A percentile compares a stretch with the other conserved stretches of the same genome.
Conservation (phyloP, 2,888 invertebrate species). For the Diogma glabrata region DNA sequence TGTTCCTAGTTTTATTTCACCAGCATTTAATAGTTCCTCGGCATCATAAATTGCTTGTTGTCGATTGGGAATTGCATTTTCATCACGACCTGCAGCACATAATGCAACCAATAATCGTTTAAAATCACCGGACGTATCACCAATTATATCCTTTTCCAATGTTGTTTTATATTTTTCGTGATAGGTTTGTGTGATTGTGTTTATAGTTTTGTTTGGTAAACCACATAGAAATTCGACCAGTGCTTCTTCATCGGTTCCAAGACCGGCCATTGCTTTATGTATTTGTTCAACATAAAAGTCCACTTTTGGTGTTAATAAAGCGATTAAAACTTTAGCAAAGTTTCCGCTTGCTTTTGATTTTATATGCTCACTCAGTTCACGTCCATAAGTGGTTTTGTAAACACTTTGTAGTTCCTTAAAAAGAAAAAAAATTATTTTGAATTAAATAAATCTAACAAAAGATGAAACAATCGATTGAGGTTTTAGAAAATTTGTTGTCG, state of each 20-base stretch:
- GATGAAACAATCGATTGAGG: too few species aligned
- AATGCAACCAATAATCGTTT: slow-evolving; percentile 78
- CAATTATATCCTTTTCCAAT: slow-evolving; percentile 69
- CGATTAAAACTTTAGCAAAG: slow-evolving; percentile 72
- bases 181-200: slow-evolving; percentile 65
- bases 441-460: too few species aligned
- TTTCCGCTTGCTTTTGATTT: slow-evolving; percentile 83
- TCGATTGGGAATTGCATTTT: slow-evolving; percentile 61
- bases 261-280: slow-evolving; percentile 70
- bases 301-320: slow-evolving; percentile 72
- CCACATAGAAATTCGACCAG: slow-evolving; percentile 84
- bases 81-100: slow-evolving; percentile 57
- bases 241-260: slow-evolving; percentile 75
- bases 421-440: too few species aligned
- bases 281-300: slow-evolving; percentile 77
- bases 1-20: slow-evolving; percentile 57
- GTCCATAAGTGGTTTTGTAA: slow-evolving; percentile 31
- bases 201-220: slow-evolving; percentile 72
- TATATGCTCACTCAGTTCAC: slow-evolving; percentile 69
- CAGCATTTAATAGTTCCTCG: slow-evolving; percentile 64
- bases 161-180: slow-evolving; percentile 28
- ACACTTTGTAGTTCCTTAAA: too few species aligned
- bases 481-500: too few species aligned
- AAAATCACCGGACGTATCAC: slow-evolving; percentile 88
- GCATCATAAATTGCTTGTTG: slow-evolving; percentile 69